phyloP scores from a whole-genome alignment of 2,797 vertebrate genomes.

The Alcedo atthis region DNA sequence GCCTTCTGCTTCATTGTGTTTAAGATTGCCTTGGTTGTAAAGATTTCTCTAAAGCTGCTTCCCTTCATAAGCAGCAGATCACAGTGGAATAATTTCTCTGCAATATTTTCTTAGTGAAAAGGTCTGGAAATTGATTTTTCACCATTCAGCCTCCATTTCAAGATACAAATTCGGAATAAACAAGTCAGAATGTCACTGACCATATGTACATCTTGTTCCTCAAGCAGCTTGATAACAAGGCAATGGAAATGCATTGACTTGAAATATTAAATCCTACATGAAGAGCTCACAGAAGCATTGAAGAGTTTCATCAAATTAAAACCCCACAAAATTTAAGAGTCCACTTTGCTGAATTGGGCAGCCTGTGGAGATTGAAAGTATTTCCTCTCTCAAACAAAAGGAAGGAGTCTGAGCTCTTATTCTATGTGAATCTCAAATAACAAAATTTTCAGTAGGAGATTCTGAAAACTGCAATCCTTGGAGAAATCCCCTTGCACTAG shows the following conservation, averaged over 20 bases:
- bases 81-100: slow-evolving; percentile 58
- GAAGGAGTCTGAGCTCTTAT: background rate
- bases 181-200: background rate
- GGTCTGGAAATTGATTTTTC: slow-evolving; percentile 15
- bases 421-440: background rate
- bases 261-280: background rate
- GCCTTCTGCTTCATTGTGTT: slow-evolving; percentile 53
- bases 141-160: background rate
- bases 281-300: background rate
- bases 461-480: background rate
- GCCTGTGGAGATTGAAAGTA: background rate
- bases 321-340: background rate
- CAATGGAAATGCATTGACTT: background rate
- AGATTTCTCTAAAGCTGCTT: slow-evolving; percentile 66
- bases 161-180: slow-evolving; percentile 5
- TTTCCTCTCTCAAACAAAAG: background rate
- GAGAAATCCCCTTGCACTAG: background rate
- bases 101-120: slow-evolving; percentile 61
- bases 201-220: background rate
- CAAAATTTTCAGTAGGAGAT: background rate
- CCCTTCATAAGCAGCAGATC: slow-evolving; percentile 33
- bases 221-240: background rate
- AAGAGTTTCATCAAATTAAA: background rate
- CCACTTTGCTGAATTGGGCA: background rate
- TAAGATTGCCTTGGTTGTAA: slow-evolving; percentile 50